These are phyloP conservation scores for Andrena chrysosceles DNA, from an alignment of 2,888 invertebrate species.

Conservation along the genomic window DNA sequence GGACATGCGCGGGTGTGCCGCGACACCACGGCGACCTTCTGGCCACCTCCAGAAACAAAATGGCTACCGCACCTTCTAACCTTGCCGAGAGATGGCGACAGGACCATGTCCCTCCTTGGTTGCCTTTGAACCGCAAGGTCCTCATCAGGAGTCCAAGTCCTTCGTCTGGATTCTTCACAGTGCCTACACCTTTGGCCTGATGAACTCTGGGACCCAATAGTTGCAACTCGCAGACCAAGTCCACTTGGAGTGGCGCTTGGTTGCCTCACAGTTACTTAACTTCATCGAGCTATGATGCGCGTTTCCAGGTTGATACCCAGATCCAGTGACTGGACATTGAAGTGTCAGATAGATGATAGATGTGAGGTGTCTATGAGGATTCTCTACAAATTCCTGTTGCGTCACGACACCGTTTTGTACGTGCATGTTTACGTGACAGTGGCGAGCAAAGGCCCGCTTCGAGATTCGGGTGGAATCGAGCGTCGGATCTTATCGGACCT, in stretches of 20 bases:
- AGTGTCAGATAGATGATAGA: too few species aligned
- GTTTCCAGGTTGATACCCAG: too few species aligned
- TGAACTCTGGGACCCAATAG: background rate
- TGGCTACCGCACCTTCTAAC: constrained; percentile 85
- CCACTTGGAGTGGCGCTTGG: too few species aligned
- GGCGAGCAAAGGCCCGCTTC: constrained; percentile 11
- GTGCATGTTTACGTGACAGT: background rate
- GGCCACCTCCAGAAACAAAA: constrained; percentile 87
- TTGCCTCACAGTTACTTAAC: too few species aligned
- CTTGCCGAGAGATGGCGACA: constrained; percentile 84
- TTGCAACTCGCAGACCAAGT: too few species aligned
- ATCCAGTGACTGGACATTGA: too few species aligned
- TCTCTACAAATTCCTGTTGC: too few species aligned
- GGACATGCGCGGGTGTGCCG: constrained; percentile 86
- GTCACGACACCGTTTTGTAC: background rate
- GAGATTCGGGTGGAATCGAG: constrained; percentile 34
- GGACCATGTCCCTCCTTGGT: constrained; percentile 33
- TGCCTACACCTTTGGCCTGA: background rate
- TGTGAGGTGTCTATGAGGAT: too few species aligned
- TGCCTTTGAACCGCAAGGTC: background rate
- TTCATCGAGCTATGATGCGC: too few species aligned
- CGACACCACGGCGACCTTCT: constrained; percentile 85
- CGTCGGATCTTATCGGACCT: constrained; percentile 58
- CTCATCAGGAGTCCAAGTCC: background rate
- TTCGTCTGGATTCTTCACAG: background rate